Evolutionary conservation across 2,888 invertebrate species (phyloP).

Genomic region (Empis livida): DNA sequence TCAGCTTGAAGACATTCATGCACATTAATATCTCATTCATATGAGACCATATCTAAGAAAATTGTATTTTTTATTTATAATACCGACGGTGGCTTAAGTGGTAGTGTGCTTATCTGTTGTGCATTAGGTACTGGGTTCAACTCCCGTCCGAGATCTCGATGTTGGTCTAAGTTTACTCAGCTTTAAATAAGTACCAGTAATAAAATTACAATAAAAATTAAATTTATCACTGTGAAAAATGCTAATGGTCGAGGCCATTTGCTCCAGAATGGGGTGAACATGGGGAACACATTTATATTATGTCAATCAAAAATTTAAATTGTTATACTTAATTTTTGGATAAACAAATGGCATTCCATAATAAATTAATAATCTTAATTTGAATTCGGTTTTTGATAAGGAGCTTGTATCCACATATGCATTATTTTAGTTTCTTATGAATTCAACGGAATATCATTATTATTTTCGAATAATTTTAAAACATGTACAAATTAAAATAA

Average conservation of each 20-base stretch:
- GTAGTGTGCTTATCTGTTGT: no score
- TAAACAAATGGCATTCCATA: conserved; percentile 42
- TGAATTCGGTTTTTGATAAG: conserved; percentile 48
- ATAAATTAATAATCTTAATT: conserved; percentile 58
- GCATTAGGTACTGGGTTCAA: no score
- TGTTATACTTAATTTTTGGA: conserved; percentile 29
- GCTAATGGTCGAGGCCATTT: no score
- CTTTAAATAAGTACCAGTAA: no score
- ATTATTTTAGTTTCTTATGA: conserved; percentile 28
- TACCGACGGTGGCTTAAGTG: no score
- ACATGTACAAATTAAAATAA: conserved; percentile 21
- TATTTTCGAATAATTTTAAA: conserved; percentile 24
- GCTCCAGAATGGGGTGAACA: no score
- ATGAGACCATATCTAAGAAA: conserved; percentile 43
- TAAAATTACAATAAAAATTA: no score
- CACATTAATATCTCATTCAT: conserved; percentile 46
- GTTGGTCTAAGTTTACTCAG: no score
- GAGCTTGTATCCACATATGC: conserved; percentile 57
- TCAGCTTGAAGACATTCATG: conserved; percentile 46
- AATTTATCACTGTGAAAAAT: no score
- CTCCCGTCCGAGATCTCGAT: no score
- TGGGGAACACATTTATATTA: no score
- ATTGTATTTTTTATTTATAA: neutral
- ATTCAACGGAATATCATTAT: conserved; percentile 18
- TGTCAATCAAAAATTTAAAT: neutral